phyloP scores from a whole-genome alignment of 2,797 vertebrate species.

The Crypturellus tataupa region DNA sequence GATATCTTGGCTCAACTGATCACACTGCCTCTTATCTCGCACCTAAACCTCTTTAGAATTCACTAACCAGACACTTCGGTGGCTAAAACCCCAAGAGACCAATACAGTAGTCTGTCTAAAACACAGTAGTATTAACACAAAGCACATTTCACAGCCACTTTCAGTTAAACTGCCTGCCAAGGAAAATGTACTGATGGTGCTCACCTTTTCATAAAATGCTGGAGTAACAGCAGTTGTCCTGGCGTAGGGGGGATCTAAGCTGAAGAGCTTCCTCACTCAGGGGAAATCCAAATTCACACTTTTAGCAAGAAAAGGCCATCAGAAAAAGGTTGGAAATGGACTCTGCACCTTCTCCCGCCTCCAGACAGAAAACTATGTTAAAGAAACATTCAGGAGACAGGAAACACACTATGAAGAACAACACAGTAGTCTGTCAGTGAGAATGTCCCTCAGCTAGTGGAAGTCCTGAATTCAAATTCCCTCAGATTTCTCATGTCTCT shows the following conservation, averaged over 20 bases:
- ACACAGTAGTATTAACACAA: not conserved
- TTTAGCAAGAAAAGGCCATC: not conserved
- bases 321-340: not conserved
- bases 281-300: not conserved
- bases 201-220: not conserved
- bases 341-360: not conserved
- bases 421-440: not conserved
- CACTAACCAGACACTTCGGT: not conserved
- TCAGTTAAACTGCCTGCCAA: conserved; percentile 16
- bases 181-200: not conserved
- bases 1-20: not conserved
- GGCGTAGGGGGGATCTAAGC: not conserved
- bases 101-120: not conserved
- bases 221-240: not conserved
- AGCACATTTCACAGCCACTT: not conserved
- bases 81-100: not conserved
- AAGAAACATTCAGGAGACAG: not conserved
- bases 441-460: not conserved
- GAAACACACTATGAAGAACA: not conserved
- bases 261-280: not conserved
- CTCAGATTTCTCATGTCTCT: not conserved
- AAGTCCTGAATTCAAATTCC: not conserved
- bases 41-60: not conserved
- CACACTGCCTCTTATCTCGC: not conserved
- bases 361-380: not conserved